phyloP scores from a whole-genome alignment of 2,113 vertebrate genomes.

The Scopus umbretta region DNA sequence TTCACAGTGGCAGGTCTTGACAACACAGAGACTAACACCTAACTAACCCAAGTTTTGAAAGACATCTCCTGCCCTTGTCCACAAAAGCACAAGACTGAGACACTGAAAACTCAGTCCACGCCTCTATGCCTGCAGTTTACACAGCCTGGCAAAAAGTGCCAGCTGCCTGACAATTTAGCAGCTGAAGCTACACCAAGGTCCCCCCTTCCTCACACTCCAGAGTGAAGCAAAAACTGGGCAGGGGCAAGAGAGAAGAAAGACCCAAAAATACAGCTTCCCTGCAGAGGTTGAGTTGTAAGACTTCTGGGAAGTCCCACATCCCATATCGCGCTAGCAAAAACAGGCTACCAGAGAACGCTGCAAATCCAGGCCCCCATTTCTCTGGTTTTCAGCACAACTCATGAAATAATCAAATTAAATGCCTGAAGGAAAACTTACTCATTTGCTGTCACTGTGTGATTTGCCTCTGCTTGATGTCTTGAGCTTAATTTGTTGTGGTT shows the following conservation, averaged over 20 bases:
- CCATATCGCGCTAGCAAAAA: not conserved
- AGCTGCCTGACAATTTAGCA: not conserved
- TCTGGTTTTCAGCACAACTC: not conserved
- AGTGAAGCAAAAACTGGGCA: not conserved
- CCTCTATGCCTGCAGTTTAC: not conserved
- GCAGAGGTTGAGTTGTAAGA: not conserved
- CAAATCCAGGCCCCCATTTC: not conserved
- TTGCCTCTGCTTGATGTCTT: not conserved
- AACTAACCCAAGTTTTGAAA: not conserved
- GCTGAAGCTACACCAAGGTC: not conserved
- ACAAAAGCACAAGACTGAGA: not conserved
- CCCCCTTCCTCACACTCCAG: not conserved
- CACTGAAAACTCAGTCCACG: not conserved
- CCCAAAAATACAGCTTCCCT: not conserved
- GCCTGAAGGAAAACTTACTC: not conserved
- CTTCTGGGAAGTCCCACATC: not conserved
- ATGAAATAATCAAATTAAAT: not conserved
- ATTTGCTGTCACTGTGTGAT: not conserved
- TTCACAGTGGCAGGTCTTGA: not conserved
- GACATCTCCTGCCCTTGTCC: not conserved
- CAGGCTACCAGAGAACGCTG: not conserved
- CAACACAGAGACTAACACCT: not conserved
- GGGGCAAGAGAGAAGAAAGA: not conserved
- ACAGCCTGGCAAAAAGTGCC: not conserved
- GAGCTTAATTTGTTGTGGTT: not conserved